Base-by-base conservation (phyloP, 2,113 vertebrate genomes). In the Cyanistes caeruleus region DNA sequence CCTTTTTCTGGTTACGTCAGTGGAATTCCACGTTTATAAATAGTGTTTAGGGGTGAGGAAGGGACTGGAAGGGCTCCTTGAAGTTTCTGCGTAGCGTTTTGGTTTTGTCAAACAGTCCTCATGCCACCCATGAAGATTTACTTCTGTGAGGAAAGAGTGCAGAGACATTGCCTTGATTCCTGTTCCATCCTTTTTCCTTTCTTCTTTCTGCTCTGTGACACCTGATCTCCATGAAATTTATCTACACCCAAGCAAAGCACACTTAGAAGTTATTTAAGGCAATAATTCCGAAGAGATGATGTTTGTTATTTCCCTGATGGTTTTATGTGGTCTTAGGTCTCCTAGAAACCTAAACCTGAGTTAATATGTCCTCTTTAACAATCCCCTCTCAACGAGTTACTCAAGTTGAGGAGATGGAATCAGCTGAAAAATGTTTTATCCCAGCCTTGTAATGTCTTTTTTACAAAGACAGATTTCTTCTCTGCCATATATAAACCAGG, bases 341-440 rank as follows among this genome's bases (percentile, higher is more conserved):
- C 22, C 43, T 56, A 41, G 44, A 91, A 87, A 83, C 30, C 18
- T 31, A 58, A 91, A 46, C 35, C n/a, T 35, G 11, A 33, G 28
- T 39, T 75, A 91, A 28, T 41, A 22, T 0, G 1, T 4, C 11
- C 33, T 33, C 18, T 68, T 78, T 64, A 84, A 72, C 23, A 39
- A 46, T 58, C n/a, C 11, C 0, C n/a, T 10, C 2, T 0, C 39
- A 43, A 4, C 0, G 0, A 28, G 7, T 70, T 72, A n/a, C 49
- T 75, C 44, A 64, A 8, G 7, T 6, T 51, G 31, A 77, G 24
- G 39, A 70, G 51, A 30, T 46, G 10, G 13, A 30, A 72, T 72
- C 33, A 53, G 28, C 21, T 33, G 22, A 49, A 88, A 94, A 44
- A 70, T 11, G 1, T 85, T 87, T 87, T 52, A 20, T 31, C 7